Conservation (phyloP, 2,888 invertebrate genomes). For the Ferrisia virgata region DNA sequence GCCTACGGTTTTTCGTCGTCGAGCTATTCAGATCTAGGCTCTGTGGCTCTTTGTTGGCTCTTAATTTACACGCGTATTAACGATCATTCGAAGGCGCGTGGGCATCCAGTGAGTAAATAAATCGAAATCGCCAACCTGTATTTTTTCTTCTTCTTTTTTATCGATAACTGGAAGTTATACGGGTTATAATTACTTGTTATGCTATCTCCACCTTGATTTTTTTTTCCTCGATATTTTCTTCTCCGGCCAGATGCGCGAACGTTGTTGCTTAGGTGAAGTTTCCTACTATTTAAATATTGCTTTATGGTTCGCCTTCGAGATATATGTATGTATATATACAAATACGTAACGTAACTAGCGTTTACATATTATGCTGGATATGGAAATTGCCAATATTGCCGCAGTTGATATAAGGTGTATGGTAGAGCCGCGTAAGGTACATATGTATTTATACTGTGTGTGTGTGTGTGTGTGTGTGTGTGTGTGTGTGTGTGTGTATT, state of each 20-base stretch:
- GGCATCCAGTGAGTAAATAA: constrained; percentile 7
- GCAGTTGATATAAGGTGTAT: background rate
- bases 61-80: constrained; percentile 29
- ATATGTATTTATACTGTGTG: too few species aligned
- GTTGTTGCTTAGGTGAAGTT: background rate
- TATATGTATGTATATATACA: too few species aligned
- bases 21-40: background rate
- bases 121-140: constrained; percentile 33
- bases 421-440: too few species aligned
- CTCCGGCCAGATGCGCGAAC: background rate
- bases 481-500: too few species aligned
- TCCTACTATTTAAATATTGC: background rate
- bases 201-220: constrained; percentile 14
- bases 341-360: too few species aligned
- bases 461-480: too few species aligned
- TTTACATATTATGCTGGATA: too few species aligned
- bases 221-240: background rate
- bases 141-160: background rate
- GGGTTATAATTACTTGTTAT: constrained; percentile 29
- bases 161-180: constrained; percentile 36
- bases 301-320: constrained; percentile 5
- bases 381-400: background rate
- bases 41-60: background rate
- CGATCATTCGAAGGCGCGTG: background rate
- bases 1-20: background rate